Evolutionary conservation across 2,888 invertebrate species (phyloP).

Genomic region (Cheilosia impressa): DNA sequence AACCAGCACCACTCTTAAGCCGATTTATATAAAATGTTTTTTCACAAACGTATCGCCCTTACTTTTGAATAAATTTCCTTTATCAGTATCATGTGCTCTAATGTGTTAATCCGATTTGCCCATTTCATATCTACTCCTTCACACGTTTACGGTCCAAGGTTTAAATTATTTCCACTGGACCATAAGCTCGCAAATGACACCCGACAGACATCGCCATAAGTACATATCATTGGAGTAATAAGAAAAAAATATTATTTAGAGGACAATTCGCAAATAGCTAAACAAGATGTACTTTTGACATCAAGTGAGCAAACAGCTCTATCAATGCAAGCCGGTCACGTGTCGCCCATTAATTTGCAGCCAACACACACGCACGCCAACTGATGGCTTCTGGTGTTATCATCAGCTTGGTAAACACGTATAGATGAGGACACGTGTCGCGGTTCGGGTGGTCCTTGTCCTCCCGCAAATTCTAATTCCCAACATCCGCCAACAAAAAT

Average conservation of each 20-base stretch:
- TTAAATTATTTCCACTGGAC: slow-evolving; percentile 18
- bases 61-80: not conserved
- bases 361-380: slow-evolving; percentile 58
- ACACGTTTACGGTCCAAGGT: slow-evolving; percentile 35
- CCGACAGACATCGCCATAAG: slow-evolving; percentile 40
- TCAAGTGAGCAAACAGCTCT: slow-evolving; percentile 65
- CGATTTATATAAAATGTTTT: not conserved
- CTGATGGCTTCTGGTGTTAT: slow-evolving; percentile 52
- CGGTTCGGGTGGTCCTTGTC: slow-evolving; percentile 69
- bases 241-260: not conserved
- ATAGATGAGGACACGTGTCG: slow-evolving; percentile 65
- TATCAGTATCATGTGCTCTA: slow-evolving; percentile 14
- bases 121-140: slow-evolving; percentile 42
- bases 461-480: slow-evolving; percentile 61
- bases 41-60: not conserved
- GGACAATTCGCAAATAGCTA: slow-evolving; percentile 31
- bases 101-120: slow-evolving; percentile 61
- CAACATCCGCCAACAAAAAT: slow-evolving; percentile 70
- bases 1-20: not conserved
- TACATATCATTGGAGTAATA: slow-evolving; percentile 39
- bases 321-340: slow-evolving; percentile 56
- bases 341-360: slow-evolving; percentile 69
- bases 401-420: slow-evolving; percentile 67
- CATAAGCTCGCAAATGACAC: slow-evolving; percentile 53
- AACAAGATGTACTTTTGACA: slow-evolving; percentile 50